Evolutionary conservation across 2,797 vertebrate species (phyloP).

Genomic region (Allobates femoralis): DNA sequence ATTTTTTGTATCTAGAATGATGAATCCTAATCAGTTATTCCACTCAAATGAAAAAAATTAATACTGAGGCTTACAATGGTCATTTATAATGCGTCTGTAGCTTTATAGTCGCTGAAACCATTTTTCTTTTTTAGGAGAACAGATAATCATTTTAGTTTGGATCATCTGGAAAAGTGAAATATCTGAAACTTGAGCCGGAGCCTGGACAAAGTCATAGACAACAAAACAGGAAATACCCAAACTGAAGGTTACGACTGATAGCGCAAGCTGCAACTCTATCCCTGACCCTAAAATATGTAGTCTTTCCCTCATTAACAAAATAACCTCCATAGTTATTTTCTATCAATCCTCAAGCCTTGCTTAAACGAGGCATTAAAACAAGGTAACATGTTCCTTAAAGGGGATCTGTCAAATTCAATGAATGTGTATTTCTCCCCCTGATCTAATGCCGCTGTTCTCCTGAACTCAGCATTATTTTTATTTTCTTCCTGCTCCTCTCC

Average conservation of each 20-base stretch:
- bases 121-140: constrained; percentile 6
- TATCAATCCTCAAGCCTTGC: neutral
- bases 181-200: constrained; percentile 39
- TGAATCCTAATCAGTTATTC: neutral
- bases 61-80: neutral
- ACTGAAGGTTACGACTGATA: constrained; percentile 51
- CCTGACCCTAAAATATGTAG: constrained; percentile 38
- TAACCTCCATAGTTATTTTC: neutral
- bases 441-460: too few relatives aligned
- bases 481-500: too few relatives aligned
- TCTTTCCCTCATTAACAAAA: constrained; percentile 45
- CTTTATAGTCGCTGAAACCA: neutral
- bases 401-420: too few relatives aligned
- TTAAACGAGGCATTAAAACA: neutral
- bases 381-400: neutral
- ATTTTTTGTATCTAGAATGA: neutral
- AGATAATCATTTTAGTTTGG: constrained; percentile 21
- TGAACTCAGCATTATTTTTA: too few relatives aligned
- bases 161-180: constrained; percentile 61
- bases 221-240: constrained; percentile 61
- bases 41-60: neutral
- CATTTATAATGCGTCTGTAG: too few relatives aligned
- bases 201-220: constrained; percentile 42
- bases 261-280: constrained; percentile 53
- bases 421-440: too few relatives aligned